Conservation (phyloP, 2,797 vertebrate genomes). For the Rachycentron canadum region DNA sequence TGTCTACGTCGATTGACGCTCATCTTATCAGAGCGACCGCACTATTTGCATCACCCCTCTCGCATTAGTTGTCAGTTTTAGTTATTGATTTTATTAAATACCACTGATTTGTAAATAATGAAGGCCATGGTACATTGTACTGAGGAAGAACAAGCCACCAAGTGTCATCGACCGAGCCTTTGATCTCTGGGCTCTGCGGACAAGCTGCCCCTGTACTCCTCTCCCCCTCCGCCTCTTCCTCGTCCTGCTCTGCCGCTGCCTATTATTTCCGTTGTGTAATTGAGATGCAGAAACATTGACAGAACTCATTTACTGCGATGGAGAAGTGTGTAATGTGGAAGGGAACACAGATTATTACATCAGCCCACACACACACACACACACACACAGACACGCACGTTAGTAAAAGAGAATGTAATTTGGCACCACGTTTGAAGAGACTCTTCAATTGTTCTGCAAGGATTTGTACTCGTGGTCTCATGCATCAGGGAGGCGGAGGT, state of each 20-base stretch:
- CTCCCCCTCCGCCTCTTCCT: constrained; percentile 37
- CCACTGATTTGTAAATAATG: constrained; percentile 23
- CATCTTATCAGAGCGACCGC: not conserved
- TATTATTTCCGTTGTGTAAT: constrained; percentile 81
- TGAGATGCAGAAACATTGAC: constrained; percentile 86
- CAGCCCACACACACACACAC: constrained; percentile 31
- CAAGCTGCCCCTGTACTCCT: constrained; percentile 32
- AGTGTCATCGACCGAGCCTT: constrained; percentile 35
- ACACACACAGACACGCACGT: constrained; percentile 41
- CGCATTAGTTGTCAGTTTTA: not conserved
- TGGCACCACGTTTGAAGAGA: constrained; percentile 72
- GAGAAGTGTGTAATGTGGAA: constrained; percentile 80
- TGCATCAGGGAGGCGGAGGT: constrained; percentile 47
- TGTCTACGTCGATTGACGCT: not conserved
- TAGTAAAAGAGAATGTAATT: constrained; percentile 67
- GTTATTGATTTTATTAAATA: constrained; percentile 28
- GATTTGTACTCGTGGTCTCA: constrained; percentile 62
- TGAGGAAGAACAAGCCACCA: constrained; percentile 39
- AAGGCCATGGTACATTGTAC: constrained; percentile 12
- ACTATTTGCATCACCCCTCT: not conserved
- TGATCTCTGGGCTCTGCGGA: constrained; percentile 41
- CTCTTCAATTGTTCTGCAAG: constrained; percentile 69
- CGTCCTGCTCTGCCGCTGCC: constrained; percentile 63
- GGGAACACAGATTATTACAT: constrained; percentile 80
- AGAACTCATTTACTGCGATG: constrained; percentile 85